A percentile compares a stretch with the other conserved stretches of the same genome.
phyloP scores from a whole-genome alignment of 2,113 vertebrate species.

The Hepsetus odoe region DNA sequence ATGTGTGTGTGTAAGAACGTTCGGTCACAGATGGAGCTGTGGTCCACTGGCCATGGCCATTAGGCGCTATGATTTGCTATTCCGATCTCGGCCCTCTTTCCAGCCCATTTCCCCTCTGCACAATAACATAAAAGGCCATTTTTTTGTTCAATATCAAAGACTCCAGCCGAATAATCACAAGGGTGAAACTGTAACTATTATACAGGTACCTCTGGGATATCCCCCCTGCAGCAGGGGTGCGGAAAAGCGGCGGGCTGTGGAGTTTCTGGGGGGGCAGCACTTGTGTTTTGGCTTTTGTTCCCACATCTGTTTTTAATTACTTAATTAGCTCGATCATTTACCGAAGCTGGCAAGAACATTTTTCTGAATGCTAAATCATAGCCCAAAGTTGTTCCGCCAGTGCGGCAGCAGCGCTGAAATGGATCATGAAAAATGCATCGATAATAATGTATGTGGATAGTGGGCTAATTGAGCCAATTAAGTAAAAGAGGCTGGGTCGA shows the following conservation, averaged over 20 bases:
- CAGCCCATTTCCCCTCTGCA: constrained; percentile 75
- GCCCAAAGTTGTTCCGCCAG: constrained; percentile 73
- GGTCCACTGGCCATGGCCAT: constrained; percentile 73
- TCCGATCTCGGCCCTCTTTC: constrained; percentile 65
- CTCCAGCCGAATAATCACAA: constrained; percentile 82
- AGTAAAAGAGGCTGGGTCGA: constrained; percentile 67
- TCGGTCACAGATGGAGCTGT: constrained; percentile 58
- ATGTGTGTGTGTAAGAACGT: constrained; percentile 32
- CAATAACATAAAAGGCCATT: constrained; percentile 78
- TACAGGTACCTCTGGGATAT: constrained; percentile 80
- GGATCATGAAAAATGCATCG: constrained; percentile 79
- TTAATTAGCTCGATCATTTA: constrained; percentile 80
- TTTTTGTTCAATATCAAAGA: constrained; percentile 79
- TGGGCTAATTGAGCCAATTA: constrained; percentile 80
- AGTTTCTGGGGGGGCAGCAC: constrained; percentile 80
- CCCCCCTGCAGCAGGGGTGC: constrained; percentile 80
- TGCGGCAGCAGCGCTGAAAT: constrained; percentile 69
- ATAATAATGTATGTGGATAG: constrained; percentile 74
- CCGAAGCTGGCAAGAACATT: constrained; percentile 72
- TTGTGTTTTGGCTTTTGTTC: constrained; percentile 76
- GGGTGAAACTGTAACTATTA: constrained; percentile 83
- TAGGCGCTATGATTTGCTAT: constrained; percentile 76
- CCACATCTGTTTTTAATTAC: constrained; percentile 83
- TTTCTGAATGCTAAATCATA: constrained; percentile 78
- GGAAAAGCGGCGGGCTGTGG: constrained; percentile 69